Evolutionary conservation across 2,888 invertebrate species (phyloP), one percentile per base, ranked within the genome.

Genomic region (Acleris literana): DNA sequence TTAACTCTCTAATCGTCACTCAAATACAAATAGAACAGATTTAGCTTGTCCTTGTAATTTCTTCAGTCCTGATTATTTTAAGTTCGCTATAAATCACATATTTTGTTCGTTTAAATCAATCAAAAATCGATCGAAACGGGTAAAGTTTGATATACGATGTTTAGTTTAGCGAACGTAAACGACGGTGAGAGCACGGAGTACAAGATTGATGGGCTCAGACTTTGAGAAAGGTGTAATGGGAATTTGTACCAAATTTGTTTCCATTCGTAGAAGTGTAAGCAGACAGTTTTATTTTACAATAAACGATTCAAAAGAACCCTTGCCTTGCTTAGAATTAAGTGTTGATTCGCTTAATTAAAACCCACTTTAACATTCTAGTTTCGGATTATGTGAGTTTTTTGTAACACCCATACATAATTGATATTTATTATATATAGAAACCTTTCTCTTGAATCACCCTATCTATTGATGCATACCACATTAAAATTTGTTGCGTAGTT

Each of bases 201-300:
- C 48, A 60, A 60, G 64, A 64, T 64, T 64, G 54, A 64, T 64
- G 60, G 3, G 7, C 46, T n/a, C 39, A 48, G 39, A 25, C 33
- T 59, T 3, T 0, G 39, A 44, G 46, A 39, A 53, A 58, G 43
- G 54, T 60, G 29, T 17, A 55, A 49, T 20, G 18, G 43, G 13
- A 59, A 64, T 13, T 7, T 39, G 29, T n/a, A 44, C 5, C 13
- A 33, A 20, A 55, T 63, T 55, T 33, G n/a, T 39, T 63, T 25
- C 6, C 39, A 9, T 9, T 43, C 20, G 18, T 49, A 49, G 7
- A 3, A 52, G 7, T 18, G 44, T n/a, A 44, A n/a, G n/a, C 13
- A 29, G 29, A 43, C 13, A 33, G 33, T 33, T 33, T 2, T 33
- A 33, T 33, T 33, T 33, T 33, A 33, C 9, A 3, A 33, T 33